A percentile compares a stretch with the other conserved stretches of the same genome.
phyloP scores from a whole-genome alignment of 1,140 invertebrate genomes.

The Hyles vespertilio region DNA sequence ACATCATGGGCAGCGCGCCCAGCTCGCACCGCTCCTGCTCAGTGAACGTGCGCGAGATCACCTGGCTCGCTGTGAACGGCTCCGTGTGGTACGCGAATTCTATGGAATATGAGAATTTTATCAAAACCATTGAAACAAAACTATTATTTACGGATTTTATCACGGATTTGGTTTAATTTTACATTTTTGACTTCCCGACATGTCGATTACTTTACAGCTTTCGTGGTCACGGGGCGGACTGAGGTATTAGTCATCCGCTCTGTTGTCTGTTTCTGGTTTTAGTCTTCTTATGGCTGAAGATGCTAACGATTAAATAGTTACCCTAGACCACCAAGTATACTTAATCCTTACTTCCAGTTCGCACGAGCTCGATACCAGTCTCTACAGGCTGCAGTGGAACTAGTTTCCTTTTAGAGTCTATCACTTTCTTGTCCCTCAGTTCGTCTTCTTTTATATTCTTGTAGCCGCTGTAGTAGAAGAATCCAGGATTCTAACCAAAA shows the following conservation, averaged over 20 bases:
- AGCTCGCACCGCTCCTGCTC: conserved; percentile 68
- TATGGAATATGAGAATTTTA: conserved; percentile 12
- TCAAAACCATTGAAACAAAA: too few relatives aligned
- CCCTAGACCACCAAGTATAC: not conserved
- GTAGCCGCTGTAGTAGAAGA: conserved; percentile 57
- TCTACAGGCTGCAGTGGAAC: conserved; percentile 38
- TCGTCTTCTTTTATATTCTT: conserved; percentile 59
- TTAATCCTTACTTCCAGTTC: conserved; percentile 41
- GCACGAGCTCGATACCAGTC: conserved; percentile 50
- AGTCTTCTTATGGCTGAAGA: too few relatives aligned
- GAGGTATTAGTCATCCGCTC: too few relatives aligned
- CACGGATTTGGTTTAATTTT: too few relatives aligned
- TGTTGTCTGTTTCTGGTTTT: too few relatives aligned
- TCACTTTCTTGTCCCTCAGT: conserved; percentile 59
- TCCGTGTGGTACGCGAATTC: conserved; percentile 73
- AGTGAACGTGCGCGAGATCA: conserved; percentile 61
- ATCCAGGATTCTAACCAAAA: conserved; percentile 45
- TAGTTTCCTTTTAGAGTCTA: conserved; percentile 37
- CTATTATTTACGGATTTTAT: too few relatives aligned
- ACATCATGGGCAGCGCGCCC: conserved; percentile 64
- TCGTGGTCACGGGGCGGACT: too few relatives aligned
- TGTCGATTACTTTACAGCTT: too few relatives aligned
- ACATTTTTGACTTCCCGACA: too few relatives aligned
- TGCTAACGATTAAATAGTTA: too few relatives aligned
- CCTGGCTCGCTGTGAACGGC: conserved; percentile 65